Evolutionary conservation across 1,140 invertebrate genomes (phyloP).

Genomic region (Drosophila pachea): DNA sequence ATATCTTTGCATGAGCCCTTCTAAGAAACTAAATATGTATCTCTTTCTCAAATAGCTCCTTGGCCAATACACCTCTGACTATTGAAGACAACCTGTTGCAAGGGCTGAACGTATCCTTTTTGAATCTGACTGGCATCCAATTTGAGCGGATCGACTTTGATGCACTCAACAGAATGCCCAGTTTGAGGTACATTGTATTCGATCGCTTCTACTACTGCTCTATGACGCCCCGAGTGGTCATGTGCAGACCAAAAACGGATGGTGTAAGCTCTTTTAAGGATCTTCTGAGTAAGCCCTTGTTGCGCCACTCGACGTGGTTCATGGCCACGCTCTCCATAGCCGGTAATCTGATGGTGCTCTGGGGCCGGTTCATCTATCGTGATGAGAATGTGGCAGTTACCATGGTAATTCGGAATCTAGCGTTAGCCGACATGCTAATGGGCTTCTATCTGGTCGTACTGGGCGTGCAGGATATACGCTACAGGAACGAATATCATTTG

Average conservation of each 20-base stretch:
- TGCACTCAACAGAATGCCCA: slow-evolving; percentile 80
- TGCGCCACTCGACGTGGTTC: slow-evolving; percentile 86
- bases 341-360: slow-evolving; percentile 85
- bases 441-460: slow-evolving; percentile 88
- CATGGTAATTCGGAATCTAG: slow-evolving; percentile 86
- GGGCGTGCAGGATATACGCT: slow-evolving; percentile 84
- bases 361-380: slow-evolving; percentile 83
- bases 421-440: slow-evolving; percentile 89
- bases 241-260: slow-evolving; percentile 85
- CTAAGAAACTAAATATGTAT: no score
- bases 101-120: slow-evolving; percentile 65
- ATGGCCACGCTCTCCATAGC: slow-evolving; percentile 84
- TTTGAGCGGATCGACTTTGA: slow-evolving; percentile 81
- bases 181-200: slow-evolving; percentile 83
- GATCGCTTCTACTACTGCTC: slow-evolving; percentile 86
- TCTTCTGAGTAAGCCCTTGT: slow-evolving; percentile 82
- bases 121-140: slow-evolving; percentile 81
- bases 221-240: slow-evolving; percentile 82
- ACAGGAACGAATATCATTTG: slow-evolving; percentile 83
- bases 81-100: slow-evolving; percentile 55
- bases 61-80: slow-evolving; percentile 60
- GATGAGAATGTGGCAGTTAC: slow-evolving; percentile 83
- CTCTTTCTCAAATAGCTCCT: slow-evolving; percentile 42
- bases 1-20: no score
- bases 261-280: slow-evolving; percentile 86